Evolutionary conservation across 2,113 vertebrate genomes (phyloP), one percentile per base, ranked within the genome.

Genomic region (Harpagus bidentatus): DNA sequence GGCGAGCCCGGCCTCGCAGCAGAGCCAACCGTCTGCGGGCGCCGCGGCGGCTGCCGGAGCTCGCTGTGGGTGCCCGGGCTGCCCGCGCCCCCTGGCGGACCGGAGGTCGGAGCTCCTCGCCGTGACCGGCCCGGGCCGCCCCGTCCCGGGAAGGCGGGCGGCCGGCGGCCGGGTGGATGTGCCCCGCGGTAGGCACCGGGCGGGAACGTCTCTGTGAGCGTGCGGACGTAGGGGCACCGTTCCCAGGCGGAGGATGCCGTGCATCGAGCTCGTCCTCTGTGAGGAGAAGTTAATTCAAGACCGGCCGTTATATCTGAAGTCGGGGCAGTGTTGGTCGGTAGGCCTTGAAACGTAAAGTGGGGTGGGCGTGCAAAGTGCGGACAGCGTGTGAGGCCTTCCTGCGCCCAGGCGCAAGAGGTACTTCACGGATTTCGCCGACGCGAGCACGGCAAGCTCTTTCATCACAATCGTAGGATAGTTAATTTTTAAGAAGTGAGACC

Each of bases 181-280:
- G 8, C 20, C 11, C 11, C 32, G 6, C 36, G 11, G 42, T 36
- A 7, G 42, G 3, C 6, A 2, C 5, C 0, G 0, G 32, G 43
- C 10, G 17, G 4, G 4, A 0, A 4, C 2, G 28, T 3, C 20
- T 16, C 25, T 5, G 2, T 2, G 36, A 21, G 36, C 56, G 3
- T 1, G 20, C 32, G 3, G 0, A 0, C 3, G 7, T 2, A 3
- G 21, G 52, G 47, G 14, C 50, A 3, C 12, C 21, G 1, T 8
- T 14, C 31, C 31, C 56, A 11, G 20, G 4, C 11, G 40, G 2
- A 3, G 18, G 48, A 32, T 89, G 26, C 38, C 29, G 0, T 19
- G 43, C 48, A 3, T 34, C 25, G 5, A 9, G 31, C 55, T 36
- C 13, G 58, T 48, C 31, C 26, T 6, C 26, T 29, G 8, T 3